Base-by-base conservation (phyloP, 2,113 vertebrate species). In the Falco punctatus region DNA sequence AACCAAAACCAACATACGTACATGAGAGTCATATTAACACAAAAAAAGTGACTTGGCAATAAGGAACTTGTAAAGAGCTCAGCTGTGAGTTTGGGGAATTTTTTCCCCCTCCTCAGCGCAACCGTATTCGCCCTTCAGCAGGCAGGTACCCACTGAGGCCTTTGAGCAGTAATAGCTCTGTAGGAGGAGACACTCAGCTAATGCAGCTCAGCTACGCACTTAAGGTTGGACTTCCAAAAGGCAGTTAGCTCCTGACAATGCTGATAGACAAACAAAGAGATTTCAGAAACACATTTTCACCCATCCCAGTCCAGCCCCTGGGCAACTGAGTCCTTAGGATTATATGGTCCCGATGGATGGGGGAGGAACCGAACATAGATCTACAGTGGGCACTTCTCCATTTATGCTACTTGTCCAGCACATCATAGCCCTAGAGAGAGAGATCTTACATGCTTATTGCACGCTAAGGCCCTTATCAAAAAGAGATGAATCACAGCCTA, bases 331-430 rank as follows among this genome's bases (percentile, higher is more conserved):
- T 57, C 28, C 44, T 92, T 30, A 64, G 28, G 38, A 69, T 52
- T 51, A n/a, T 7, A 48, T 12, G 22, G 24, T 44, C 35, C 23
- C 0, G 0, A n/a, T 0, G 2, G 9, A 2, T 38, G 0, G 2
- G 11, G 13, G 13, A 73, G 12, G 28, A 91, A 67, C 42, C 3
- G 0, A 66, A 86, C 27, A 38, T 62, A 27, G 22, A 88, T 51
- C 20, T 55, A 33, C 51, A 48, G 16, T 15, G 11, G 17, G 9
- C 30, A 66, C 19, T 73, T 67, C 21, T 77, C 18, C 24, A n/a
- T 51, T 61, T 51, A 10, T 62, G 35, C 35, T 81, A 9, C 38
- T 81, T 58, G 13, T 32, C 62, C 71, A 75, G 12, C 10, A 64
- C 33, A 80, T 90, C 8, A 51, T 24, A 81, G 44, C 5, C 62